Evolutionary conservation across 2,888 invertebrate genomes (phyloP).

Genomic region (Bhutanitis thaidina): DNA sequence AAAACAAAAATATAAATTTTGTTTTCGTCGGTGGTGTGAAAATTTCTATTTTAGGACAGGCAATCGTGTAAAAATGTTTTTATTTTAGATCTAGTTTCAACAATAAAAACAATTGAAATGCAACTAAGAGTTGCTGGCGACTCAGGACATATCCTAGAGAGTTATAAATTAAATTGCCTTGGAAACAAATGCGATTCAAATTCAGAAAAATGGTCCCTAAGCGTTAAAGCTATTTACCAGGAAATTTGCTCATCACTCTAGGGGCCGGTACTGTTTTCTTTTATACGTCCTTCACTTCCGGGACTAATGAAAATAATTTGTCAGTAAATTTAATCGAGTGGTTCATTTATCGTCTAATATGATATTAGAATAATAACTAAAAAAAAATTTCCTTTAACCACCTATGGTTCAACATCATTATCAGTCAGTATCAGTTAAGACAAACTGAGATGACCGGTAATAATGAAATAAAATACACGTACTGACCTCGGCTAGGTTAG

Average conservation of each 20-base stretch:
- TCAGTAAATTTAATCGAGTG: conserved; percentile 18
- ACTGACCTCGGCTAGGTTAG: no score
- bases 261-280: conserved; percentile 58
- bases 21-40: no score
- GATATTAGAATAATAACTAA: not conserved
- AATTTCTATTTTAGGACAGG: no score
- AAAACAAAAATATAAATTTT: no score
- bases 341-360: conserved; percentile 28
- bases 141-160: conserved; percentile 58
- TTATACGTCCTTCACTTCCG: conserved; percentile 36
- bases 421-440: no score
- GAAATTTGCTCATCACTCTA: conserved; percentile 77
- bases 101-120: no score
- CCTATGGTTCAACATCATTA: no score
- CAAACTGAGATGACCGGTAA: no score
- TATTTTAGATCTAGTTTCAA: no score
- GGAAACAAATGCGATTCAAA: conserved; percentile 78
- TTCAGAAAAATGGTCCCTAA: conserved; percentile 77
- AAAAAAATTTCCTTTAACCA: no score
- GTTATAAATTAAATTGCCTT: conserved; percentile 75
- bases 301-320: conserved; percentile 16
- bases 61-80: no score
- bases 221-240: conserved; percentile 74
- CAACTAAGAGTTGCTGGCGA: not conserved
- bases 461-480: no score